phyloP scores from a whole-genome alignment of 2,113 vertebrate genomes.

The Sinosuthora webbiana region DNA sequence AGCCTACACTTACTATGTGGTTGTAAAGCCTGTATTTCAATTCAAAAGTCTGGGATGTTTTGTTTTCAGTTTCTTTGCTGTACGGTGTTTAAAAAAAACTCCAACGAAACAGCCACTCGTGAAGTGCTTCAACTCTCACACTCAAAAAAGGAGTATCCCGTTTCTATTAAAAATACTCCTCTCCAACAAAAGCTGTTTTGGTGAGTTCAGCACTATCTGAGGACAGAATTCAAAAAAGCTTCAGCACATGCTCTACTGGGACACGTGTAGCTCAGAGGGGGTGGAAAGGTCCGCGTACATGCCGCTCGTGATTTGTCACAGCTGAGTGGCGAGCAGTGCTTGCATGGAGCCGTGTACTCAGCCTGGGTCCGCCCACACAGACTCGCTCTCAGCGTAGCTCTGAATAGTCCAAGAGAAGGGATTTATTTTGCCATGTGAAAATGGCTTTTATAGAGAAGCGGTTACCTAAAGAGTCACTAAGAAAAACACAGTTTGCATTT shows the following conservation, averaged over 20 bases:
- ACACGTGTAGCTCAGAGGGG: neutral
- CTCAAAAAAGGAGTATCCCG: neutral
- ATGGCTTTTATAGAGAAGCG: neutral
- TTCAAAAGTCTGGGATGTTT: conserved; percentile 13
- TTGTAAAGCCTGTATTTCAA: conserved; percentile 64
- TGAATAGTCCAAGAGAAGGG: neutral
- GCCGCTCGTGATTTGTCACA: neutral
- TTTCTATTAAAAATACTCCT: neutral
- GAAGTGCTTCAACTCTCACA: neutral
- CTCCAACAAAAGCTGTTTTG: neutral
- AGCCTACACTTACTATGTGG: conserved; percentile 47
- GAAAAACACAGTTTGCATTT: neutral
- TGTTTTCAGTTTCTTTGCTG: neutral
- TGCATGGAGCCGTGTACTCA: accelerated
- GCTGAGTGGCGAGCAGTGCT: neutral
- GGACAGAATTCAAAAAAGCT: neutral
- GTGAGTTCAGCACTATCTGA: neutral
- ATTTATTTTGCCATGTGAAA: neutral
- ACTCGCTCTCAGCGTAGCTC: neutral
- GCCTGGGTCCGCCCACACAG: neutral
- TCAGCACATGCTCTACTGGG: accelerated
- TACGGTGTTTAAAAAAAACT: neutral
- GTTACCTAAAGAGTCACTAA: neutral
- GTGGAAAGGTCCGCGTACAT: neutral
- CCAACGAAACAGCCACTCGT: neutral